Evolutionary conservation across 2,888 invertebrate species (phyloP), one percentile per base, ranked within the genome.

Genomic region (Oscheius sp.): DNA sequence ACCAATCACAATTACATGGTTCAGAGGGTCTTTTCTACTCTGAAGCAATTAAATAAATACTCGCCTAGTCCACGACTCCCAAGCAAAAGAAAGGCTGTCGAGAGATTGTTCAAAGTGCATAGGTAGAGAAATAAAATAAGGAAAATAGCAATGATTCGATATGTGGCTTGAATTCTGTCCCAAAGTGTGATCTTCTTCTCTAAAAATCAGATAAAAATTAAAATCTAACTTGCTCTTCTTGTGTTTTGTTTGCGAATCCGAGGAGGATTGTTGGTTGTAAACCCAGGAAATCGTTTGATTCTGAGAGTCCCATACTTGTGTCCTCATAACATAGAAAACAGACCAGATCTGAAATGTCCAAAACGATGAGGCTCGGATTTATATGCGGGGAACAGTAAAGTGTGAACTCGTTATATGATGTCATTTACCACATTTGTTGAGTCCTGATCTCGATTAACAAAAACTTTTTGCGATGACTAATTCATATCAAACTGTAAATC

Each of bases 11-110:
- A 52, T 64, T 45, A 29, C 45, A 42, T 25, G 45, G 37, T 57
- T 65, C 20, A 39, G 17, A 37, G 55, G 29, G n/a, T n/a, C n/a
- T n/a, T n/a, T n/a, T n/a, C n/a, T n/a, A 61, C 12, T 34, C 27
- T 20, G 27, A n/a, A 31, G 50, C 42, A 20, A 25, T 27, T 12
- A 8, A n/a, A 23, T 20, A 39, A 15, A 17, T 8, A n/a, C 79
- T 31, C 27, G 82, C 83, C 84, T 68, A 84, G 65, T 69, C 83
- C 83, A 63, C 76, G 64, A 66, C 82, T 82, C 23, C 81, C 82
- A 20, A 84, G 76, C 42, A 84, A 70, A 39, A 78, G 73, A 57
- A 84, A 84, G 3, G 84, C 80, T 5, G 80, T 76, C 15, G 83
- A 74, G 34, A 84, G 72, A 10, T 81, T 73, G 45, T 74, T 78